Base-by-base conservation (phyloP, 2,113 vertebrate species). In the Marmota monax region DNA sequence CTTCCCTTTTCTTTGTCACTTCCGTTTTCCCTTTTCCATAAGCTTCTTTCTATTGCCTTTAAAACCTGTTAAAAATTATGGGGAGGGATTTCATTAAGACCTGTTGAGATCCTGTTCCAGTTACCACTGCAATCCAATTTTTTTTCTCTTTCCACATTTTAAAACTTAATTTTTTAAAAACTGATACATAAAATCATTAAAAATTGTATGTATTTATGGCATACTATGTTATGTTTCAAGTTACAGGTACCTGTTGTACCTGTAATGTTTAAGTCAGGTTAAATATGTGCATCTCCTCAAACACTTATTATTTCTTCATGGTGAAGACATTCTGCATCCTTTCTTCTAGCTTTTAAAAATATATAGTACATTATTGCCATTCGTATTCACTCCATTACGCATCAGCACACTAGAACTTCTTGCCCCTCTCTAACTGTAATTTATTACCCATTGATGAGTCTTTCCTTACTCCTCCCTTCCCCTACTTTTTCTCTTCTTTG, bases 321-420 rank as follows among this genome's bases (percentile, higher is more conserved):
- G 69, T 20, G 6, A 84, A 63, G n/a, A 5, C 32, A 27, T 61
- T 29, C 4, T 20, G 27, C 42, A 82, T 3, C 13, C 9, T 18
- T 27, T 3, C 8, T 51, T 25, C 20, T 51, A 17, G 34, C 27
- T 42, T 51, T 32, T 37, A 23, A 37, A 74, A 53, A 16, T 3
- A 29, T 17, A 2, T 32, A 16, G 4, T 2, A 7, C 25, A 25
- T 48, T 20, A 5, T 63, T 25, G 18, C n/a, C 48, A 25, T 76
- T n/a, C 12, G 11, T 34, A 18, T 18, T 17, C 6, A 1, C 3
- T 18, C 16, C 25, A 2, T 1, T 13, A 53, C 13, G 4, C 37
- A 45, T 5, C n/a, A 20, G 27, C 20, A 42, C 48, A 39, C 5
- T 51, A 42, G n/a, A 69, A 74, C 25, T 37, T 37, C 32, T 72